Conservation (phyloP, 2,797 vertebrate genomes). For the Acipenser ruthenus region DNA sequence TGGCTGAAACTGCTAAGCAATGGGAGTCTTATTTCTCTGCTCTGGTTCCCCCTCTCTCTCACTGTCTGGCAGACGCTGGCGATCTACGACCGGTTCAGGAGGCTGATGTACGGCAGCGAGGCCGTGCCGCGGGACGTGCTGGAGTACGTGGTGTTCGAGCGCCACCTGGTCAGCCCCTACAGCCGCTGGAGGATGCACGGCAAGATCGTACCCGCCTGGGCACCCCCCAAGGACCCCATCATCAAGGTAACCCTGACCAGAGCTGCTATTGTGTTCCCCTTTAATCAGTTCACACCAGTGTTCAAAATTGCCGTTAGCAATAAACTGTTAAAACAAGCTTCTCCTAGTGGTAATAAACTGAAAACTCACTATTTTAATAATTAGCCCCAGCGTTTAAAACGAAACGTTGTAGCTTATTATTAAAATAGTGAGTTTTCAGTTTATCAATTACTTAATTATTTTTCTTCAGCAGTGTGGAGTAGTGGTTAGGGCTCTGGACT, state of each 20-base stretch:
- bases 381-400: no score
- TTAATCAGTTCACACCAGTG: neutral
- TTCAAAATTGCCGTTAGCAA: neutral
- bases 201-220: conserved; percentile 86
- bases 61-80: conserved; percentile 62
- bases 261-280: neutral
- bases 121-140: conserved; percentile 75
- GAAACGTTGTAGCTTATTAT: no score
- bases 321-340: no score
- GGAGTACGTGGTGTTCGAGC: conserved; percentile 87
- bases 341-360: no score
- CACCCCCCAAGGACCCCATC: conserved; percentile 80
- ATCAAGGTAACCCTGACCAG: conserved; percentile 62
- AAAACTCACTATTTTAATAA: no score
- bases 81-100: conserved; percentile 87
- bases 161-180: conserved; percentile 76
- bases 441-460: no score
- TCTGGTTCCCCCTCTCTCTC: no score
- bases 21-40: neutral
- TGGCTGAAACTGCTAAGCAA: neutral
- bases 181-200: conserved; percentile 83
- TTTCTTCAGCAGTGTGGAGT: no score
- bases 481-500: no score
- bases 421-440: no score
- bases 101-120: conserved; percentile 82